A percentile compares a stretch with the other conserved stretches of the same genome.
Conservation (phyloP, 2,888 invertebrate species). For the Lissocephala sabroskyi region DNA sequence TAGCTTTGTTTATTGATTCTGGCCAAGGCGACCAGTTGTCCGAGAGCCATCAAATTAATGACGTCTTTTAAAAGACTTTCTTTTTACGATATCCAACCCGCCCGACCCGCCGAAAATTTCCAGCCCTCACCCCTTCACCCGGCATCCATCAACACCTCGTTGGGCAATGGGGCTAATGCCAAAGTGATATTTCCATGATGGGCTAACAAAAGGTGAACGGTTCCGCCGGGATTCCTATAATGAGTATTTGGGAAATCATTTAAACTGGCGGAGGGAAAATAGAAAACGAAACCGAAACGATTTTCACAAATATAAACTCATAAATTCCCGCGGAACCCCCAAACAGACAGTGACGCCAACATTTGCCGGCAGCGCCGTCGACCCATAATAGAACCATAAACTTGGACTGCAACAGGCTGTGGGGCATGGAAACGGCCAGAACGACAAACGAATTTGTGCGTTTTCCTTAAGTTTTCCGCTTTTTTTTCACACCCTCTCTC, state of each 20-base stretch:
- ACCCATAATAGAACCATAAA: slow-evolving; percentile 32
- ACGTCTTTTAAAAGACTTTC: not conserved
- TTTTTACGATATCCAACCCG: not conserved
- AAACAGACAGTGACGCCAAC: not conserved
- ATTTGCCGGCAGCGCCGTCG: slow-evolving; percentile 12
- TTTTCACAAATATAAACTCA: not conserved
- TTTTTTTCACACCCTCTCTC: not conserved
- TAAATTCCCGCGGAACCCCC: not conserved
- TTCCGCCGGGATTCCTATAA: no score
- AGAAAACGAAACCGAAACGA: no score
- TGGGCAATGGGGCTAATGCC: not conserved
- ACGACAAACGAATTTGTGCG: slow-evolving; percentile 18
- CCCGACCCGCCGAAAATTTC: no score
- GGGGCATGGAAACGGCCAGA: not conserved
- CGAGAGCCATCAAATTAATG: no score
- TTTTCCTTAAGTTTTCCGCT: slow-evolving; percentile 27
- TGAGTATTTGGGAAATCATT: slow-evolving; percentile 30
- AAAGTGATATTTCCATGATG: slow-evolving; percentile 1
- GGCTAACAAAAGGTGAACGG: no score
- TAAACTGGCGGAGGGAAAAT: no score
- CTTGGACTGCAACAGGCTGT: slow-evolving; percentile 28
- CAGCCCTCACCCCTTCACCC: no score
- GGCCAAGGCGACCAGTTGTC: no score
- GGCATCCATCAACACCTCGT: no score
- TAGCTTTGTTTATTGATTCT: no score